These are phyloP conservation scores for Cephonodes hylas DNA, from an alignment of 2,888 invertebrate genomes.

Conservation along the genomic window DNA sequence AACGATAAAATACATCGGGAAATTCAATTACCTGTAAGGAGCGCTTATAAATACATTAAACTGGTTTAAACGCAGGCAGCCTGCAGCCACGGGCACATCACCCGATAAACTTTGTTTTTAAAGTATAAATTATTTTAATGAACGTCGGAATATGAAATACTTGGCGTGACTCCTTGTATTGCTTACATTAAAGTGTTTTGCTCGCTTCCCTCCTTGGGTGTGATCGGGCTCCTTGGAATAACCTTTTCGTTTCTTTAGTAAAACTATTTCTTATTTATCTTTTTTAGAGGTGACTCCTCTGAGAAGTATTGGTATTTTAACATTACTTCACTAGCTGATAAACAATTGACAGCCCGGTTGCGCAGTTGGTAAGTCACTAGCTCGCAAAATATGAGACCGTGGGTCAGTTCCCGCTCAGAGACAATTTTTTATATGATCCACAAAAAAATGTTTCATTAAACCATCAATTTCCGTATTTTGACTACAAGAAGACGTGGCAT, in stretches of 20 bases:
- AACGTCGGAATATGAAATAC: conserved; percentile 12
- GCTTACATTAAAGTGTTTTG: conserved; percentile 11
- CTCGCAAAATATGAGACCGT: no score
- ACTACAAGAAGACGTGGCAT: no score
- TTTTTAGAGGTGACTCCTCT: no score
- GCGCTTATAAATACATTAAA: not conserved
- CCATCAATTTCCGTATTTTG: no score
- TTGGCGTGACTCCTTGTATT: conserved; percentile 11
- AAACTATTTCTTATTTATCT: no score
- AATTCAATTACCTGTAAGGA: conserved; percentile 6
- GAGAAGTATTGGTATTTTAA: no score
- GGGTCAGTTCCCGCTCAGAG: no score
- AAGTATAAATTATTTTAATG: conserved; percentile 43
- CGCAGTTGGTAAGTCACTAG: no score
- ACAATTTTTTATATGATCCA: no score
- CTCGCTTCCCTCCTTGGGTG: not conserved
- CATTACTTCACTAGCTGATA: no score
- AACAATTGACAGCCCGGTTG: no score
- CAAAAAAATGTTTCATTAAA: no score
- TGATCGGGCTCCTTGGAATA: not conserved
- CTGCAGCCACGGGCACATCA: conserved; percentile 24
- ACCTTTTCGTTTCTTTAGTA: not conserved
- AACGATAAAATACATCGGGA: not conserved
- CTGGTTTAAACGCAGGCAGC: conserved; percentile 12
- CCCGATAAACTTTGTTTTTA: conserved; percentile 30